Conservation (phyloP, 2,888 invertebrate genomes). For the Drosophila fungiperda region DNA sequence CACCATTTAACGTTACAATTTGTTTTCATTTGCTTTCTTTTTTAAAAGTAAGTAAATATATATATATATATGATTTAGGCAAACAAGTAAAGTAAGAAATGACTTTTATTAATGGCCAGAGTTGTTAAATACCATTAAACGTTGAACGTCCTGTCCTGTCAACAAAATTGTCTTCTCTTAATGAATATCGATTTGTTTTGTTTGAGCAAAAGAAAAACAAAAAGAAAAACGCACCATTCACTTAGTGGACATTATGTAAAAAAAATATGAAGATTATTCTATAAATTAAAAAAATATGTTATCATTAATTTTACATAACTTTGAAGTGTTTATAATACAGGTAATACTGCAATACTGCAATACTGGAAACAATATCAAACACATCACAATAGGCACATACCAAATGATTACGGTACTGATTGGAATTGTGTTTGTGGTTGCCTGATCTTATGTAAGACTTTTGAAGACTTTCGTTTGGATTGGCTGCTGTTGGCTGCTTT, state of each 20-base stretch:
- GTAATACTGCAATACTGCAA: not conserved
- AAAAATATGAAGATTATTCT: not conserved
- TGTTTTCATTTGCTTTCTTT: slow-evolving; percentile 11
- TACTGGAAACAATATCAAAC: slow-evolving; percentile 30
- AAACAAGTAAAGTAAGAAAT: not conserved
- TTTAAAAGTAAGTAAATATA: not conserved
- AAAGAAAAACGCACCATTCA: not conserved
- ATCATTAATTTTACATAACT: not conserved
- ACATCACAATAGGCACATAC: slow-evolving; percentile 41
- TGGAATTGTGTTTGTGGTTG: slow-evolving; percentile 21
- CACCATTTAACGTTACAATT: slow-evolving; percentile 2
- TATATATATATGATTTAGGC: not conserved
- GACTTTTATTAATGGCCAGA: not conserved
- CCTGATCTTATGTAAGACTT: slow-evolving; percentile 49
- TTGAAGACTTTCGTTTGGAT: slow-evolving; percentile 40
- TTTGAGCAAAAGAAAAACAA: not conserved
- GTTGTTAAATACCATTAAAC: not conserved
- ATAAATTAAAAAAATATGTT: not conserved
- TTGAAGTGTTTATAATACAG: not conserved
- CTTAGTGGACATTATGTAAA: not conserved
- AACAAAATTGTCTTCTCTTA: not conserved
- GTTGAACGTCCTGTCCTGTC: not conserved
- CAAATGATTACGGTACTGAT: slow-evolving; percentile 63
- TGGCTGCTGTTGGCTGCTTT: slow-evolving; percentile 28
- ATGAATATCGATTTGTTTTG: slow-evolving; percentile 8